phyloP scores from a whole-genome alignment of 2,113 vertebrate genomes.

The Phaetusa simplex region DNA sequence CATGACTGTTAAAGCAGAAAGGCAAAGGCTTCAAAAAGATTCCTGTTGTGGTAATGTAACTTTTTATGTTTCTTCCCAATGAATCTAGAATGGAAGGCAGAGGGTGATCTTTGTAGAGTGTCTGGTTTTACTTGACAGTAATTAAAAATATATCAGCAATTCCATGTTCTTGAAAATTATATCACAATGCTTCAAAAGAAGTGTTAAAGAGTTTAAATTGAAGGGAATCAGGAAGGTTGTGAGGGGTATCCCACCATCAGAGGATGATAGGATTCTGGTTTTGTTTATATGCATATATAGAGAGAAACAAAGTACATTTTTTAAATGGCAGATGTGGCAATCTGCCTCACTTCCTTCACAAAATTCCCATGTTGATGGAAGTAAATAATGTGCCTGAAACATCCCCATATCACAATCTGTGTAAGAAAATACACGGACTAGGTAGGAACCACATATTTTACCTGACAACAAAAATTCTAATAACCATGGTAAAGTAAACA shows the following conservation, averaged over 20 bases:
- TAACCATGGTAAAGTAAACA: not conserved
- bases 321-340: not conserved
- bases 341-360: not conserved
- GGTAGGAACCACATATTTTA: not conserved
- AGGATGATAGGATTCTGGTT: not conserved
- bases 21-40: slow-evolving; percentile 77
- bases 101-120: not conserved
- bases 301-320: not conserved
- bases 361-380: not conserved
- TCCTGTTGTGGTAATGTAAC: slow-evolving; percentile 54
- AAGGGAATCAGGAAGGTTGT: not conserved
- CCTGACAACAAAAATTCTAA: not conserved
- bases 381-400: not conserved
- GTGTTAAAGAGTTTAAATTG: not conserved
- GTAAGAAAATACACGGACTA: not conserved
- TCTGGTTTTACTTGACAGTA: slow-evolving; percentile 8
- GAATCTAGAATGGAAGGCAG: not conserved
- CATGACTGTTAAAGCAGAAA: slow-evolving; percentile 77
- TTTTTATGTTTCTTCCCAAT: slow-evolving; percentile 37
- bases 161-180: not conserved
- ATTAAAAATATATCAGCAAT: slow-evolving; percentile 3
- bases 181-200: slow-evolving; percentile 21
- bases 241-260: not conserved
- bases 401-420: not conserved
- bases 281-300: not conserved